Evolutionary conservation across 2,113 vertebrate genomes (phyloP).

Genomic region (Catharus fuscescens): DNA sequence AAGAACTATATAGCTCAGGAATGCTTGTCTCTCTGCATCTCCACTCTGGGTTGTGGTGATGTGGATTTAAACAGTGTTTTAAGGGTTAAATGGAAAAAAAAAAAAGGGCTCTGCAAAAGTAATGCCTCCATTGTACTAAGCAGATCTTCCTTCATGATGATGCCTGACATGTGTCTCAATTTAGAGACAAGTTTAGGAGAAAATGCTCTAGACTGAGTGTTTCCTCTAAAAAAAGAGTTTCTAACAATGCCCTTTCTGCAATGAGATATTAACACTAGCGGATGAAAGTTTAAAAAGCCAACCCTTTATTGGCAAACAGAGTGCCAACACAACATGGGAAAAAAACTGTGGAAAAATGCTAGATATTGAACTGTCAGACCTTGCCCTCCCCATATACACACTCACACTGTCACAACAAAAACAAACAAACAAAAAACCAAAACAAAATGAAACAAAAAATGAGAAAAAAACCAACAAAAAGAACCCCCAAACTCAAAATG

Average conservation of each 20-base stretch:
- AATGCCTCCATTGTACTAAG: background rate
- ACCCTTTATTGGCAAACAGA: background rate
- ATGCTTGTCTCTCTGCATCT: background rate
- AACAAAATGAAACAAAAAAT: too few relatives aligned
- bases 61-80: background rate
- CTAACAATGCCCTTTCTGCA: background rate
- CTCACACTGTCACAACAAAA: background rate
- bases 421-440: background rate
- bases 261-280: background rate
- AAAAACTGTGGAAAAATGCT: background rate
- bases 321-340: accelerated
- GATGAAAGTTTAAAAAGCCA: background rate
- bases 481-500: background rate
- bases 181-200: background rate
- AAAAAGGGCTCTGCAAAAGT: background rate
- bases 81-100: background rate
- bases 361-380: background rate
- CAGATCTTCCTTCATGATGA: background rate
- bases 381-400: background rate
- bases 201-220: background rate
- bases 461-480: background rate
- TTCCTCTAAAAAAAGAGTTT: background rate
- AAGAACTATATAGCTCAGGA: background rate
- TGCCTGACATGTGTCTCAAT: background rate
- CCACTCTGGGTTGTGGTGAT: background rate